A percentile compares a stretch with the other conserved stretches of the same genome.
phyloP scores from a whole-genome alignment of 2,888 invertebrate species.

The Melinaea menophilus region DNA sequence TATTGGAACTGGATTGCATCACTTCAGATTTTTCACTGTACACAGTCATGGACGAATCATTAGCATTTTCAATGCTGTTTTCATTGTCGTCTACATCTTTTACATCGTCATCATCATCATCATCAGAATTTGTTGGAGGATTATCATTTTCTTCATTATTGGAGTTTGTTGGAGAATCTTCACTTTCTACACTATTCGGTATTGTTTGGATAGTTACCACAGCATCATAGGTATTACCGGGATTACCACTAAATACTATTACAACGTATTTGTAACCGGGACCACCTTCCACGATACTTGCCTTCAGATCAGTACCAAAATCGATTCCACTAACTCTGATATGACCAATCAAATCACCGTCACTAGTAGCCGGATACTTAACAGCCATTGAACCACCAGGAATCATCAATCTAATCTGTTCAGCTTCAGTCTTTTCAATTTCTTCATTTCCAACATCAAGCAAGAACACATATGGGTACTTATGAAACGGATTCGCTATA shows the following conservation, averaged over 20 bases:
- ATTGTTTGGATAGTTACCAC: conserved; percentile 62
- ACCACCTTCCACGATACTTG: conserved; percentile 65
- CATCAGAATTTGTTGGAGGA: conserved; percentile 4
- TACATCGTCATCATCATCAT: conserved; percentile 26
- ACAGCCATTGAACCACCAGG: conserved; percentile 68
- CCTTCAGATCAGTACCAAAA: conserved; percentile 66
- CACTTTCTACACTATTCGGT: conserved; percentile 30
- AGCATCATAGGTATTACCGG: conserved; percentile 58
- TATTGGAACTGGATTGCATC: conserved; percentile 51
- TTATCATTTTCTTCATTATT: conserved; percentile 6
- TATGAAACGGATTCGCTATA: conserved; percentile 60
- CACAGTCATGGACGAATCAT: conserved; percentile 34
- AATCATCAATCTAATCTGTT: conserved; percentile 61
- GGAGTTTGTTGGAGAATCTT: not conserved
- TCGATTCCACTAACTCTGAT: conserved; percentile 68
- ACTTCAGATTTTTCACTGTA: conserved; percentile 39
- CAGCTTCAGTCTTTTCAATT: conserved; percentile 57
- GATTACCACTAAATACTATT: conserved; percentile 61
- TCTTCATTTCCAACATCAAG: conserved; percentile 73
- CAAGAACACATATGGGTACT: conserved; percentile 66
- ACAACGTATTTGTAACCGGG: conserved; percentile 69
- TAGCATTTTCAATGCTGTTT: conserved; percentile 41
- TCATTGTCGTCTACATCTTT: conserved; percentile 47
- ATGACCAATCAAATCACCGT: conserved; percentile 61
- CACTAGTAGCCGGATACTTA: conserved; percentile 61